Evolutionary conservation across 1,140 invertebrate species (phyloP), one percentile per base, ranked within the genome.

Genomic region (Platorchestia sp.): DNA sequence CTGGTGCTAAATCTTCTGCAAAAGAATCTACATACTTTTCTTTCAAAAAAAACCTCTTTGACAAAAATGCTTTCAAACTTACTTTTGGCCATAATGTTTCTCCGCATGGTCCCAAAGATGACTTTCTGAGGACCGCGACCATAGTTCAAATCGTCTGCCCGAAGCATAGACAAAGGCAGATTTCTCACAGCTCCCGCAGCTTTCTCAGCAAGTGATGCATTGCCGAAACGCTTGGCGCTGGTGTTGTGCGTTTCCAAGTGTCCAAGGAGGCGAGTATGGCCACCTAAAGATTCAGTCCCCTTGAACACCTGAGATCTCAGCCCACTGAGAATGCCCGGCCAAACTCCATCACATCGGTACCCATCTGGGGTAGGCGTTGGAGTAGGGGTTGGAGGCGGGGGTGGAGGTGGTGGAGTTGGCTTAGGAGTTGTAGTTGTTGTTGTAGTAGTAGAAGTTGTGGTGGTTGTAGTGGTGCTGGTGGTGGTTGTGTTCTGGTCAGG

Each of bases 331-430:
- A n/a, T n/a, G n/a, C 91, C 40, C 5, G 91, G 91, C 91, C 91
- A 93, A 40, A 47, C 6, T 0, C 91, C 91, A 45, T 47, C 91
- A 93, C 91, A 93, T 10, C 43, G 43, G 45, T 45, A 93, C 43
- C 91, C 91, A 44, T 93, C 45, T 0, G 91, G 91, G 41, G 91
- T 93, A 44, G 91, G 91, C 0, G 91, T 93, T 93, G 91, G 91
- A 40, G 91, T 40, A 47, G 91, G 91, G 40, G 91, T 93, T 5
- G 91, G 91, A n/a, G 43, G 43, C 10, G 91, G 91, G 6, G 91
- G 91, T 44, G 91, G 91, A 7, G 40, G 43, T 19, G 45, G 91
- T 22, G 91, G 43, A 27, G 44, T 42, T 5, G 91, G 91, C 14
- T 6, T 47, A 40, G 91, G 44, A 19, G 91, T 93, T 45, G 91